phyloP scores from a whole-genome alignment of 2,888 invertebrate species.

The Lamproptera curius region DNA sequence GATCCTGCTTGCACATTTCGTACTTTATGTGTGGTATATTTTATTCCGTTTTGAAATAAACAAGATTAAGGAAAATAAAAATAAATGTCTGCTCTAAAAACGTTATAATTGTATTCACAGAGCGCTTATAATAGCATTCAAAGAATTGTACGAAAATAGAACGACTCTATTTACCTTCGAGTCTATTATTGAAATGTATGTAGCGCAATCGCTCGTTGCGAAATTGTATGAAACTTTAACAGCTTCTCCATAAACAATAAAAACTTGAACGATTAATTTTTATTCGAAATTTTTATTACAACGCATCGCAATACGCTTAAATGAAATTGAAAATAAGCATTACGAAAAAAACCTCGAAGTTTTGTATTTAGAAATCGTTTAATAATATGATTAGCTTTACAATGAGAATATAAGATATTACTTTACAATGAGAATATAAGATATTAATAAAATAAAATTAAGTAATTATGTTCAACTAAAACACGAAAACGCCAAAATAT shows the following conservation, averaged over 20 bases:
- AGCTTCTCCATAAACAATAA: slow-evolving; percentile 1
- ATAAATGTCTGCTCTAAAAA: too few relatives aligned
- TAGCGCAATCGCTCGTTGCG: background rate
- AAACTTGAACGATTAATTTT: slow-evolving; percentile 1
- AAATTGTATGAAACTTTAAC: slow-evolving; percentile 3
- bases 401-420: background rate
- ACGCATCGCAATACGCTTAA: background rate
- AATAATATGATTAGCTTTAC: background rate
- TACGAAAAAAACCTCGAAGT: background rate
- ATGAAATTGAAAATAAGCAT: background rate
- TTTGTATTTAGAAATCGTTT: background rate
- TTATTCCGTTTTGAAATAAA: too few relatives aligned
- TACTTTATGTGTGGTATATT: too few relatives aligned
- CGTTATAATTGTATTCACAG: too few relatives aligned
- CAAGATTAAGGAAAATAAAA: too few relatives aligned
- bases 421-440: background rate
- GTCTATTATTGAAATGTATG: too few relatives aligned
- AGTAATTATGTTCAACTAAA: background rate
- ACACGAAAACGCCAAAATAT: background rate
- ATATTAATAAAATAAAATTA: background rate
- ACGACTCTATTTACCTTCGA: background rate
- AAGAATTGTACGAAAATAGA: too few relatives aligned
- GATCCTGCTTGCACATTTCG: too few relatives aligned
- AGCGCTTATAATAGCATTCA: too few relatives aligned
- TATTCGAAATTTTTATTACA: slow-evolving; percentile 12